Percentiles rank a stretch among this genome's conserved stretches.
These are phyloP conservation scores for Stenichneumon culpator DNA, from an alignment of 2,888 invertebrate species.

Conservation along the genomic window DNA sequence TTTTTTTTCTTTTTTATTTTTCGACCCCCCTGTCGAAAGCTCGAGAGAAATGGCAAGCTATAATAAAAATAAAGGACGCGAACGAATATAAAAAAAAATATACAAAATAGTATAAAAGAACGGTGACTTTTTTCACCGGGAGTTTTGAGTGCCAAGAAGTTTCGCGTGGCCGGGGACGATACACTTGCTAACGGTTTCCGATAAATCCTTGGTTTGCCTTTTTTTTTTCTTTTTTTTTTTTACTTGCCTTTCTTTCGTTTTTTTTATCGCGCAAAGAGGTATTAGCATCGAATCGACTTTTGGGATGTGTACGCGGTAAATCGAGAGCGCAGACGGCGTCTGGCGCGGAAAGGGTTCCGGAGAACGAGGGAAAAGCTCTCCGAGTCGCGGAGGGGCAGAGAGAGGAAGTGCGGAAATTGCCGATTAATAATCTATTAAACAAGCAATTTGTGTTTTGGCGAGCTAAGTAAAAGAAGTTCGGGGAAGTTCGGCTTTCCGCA, in stretches of 20 bases:
- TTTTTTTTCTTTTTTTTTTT: background rate
- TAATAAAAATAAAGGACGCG: constrained; percentile 21
- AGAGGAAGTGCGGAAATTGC: constrained; percentile 68
- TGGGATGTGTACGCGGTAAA: constrained; percentile 15
- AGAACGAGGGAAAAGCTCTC: constrained; percentile 30
- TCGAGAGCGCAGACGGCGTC: constrained; percentile 44
- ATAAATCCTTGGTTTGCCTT: constrained; percentile 16
- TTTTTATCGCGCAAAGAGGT: background rate
- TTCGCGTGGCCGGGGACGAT: constrained; percentile 25
- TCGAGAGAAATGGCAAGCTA: constrained; percentile 34
- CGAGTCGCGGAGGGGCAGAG: constrained; percentile 1
- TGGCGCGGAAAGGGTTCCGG: constrained; percentile 46
- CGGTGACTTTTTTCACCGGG: background rate
- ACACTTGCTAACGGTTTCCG: constrained; percentile 44
- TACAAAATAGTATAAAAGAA: background rate
- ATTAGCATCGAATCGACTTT: constrained; percentile 23
- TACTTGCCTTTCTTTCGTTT: background rate
- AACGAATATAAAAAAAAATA: background rate
- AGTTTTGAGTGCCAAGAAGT: constrained; percentile 37
- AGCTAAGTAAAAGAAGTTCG: constrained; percentile 76
- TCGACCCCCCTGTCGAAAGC: constrained; percentile 8
- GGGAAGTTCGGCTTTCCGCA: constrained; percentile 71
- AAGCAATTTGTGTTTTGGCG: constrained; percentile 77
- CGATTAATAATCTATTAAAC: constrained; percentile 78
- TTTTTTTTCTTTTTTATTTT: constrained; percentile 12